These are phyloP conservation scores for Turritopsis dohrnii DNA, from an alignment of 30 jellyfish, hydroid and myxozoan species.

Conservation along the genomic window DNA sequence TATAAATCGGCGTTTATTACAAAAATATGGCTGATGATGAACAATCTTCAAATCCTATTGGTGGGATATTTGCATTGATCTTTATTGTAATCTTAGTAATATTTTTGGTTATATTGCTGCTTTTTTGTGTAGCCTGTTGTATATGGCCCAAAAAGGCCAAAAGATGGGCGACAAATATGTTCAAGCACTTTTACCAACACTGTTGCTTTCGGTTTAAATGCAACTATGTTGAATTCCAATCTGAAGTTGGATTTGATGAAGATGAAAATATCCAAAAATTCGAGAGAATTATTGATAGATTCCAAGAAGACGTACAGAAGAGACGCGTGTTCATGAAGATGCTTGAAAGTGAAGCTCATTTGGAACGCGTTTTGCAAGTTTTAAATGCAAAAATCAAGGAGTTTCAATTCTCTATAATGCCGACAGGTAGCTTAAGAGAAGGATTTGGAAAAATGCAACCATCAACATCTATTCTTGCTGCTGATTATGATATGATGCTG, in stretches of 20 bases:
- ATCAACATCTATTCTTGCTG: constrained; percentile 42
- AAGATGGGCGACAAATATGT: neutral
- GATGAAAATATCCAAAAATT: neutral
- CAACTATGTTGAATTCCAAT: too few relatives aligned
- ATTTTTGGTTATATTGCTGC: neutral
- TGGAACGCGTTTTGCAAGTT: neutral
- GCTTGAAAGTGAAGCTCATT: too few relatives aligned
- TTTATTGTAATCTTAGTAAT: neutral
- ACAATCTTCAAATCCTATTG: too few relatives aligned
- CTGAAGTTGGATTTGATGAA: too few relatives aligned
- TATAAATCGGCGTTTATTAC: too few relatives aligned
- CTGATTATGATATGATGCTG: constrained; percentile 44
- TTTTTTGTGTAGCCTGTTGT: neutral
- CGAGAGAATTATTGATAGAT: neutral
- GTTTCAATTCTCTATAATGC: constrained; percentile 13
- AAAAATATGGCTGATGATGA: too few relatives aligned
- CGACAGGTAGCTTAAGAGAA: constrained; percentile 48
- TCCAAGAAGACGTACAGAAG: neutral
- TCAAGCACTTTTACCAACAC: neutral
- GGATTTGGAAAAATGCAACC: constrained; percentile 44
- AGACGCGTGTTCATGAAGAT: neutral
- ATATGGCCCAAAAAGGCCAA: neutral
- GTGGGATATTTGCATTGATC: neutral
- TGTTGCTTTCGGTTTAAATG: too few relatives aligned
- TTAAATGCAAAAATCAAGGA: neutral